Evolutionary conservation across 1,140 invertebrate species (phyloP).

Genomic region (Eciton burchellii): DNA sequence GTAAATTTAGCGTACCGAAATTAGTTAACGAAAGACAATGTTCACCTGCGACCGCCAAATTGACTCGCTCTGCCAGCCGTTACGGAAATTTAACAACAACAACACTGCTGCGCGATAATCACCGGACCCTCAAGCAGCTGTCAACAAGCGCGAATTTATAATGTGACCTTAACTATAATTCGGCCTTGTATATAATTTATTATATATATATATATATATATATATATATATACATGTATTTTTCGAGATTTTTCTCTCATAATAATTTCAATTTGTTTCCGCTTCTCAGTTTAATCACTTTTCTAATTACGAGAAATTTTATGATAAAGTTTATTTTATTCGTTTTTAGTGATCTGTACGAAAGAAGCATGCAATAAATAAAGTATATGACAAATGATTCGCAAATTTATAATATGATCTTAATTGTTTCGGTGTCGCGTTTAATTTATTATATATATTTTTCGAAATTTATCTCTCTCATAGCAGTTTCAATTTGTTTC

Average conservation of each 20-base stretch:
- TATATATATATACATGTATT: no score
- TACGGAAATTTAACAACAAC: conserved; percentile 38
- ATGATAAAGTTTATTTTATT: not conserved
- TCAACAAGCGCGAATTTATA: not conserved
- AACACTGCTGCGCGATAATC: conserved; percentile 17
- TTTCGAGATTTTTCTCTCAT: not conserved
- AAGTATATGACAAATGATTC: not conserved
- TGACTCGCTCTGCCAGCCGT: conserved; percentile 40
- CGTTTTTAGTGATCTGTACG: not conserved
- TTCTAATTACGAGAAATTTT: no score
- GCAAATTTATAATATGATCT: not conserved
- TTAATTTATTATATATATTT: conserved; percentile 1
- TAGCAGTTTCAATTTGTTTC: not conserved
- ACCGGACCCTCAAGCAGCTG: not conserved
- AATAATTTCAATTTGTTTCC: not conserved
- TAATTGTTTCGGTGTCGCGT: not conserved
- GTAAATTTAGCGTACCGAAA: conserved; percentile 59
- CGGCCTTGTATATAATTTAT: not conserved
- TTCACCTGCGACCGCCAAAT: conserved; percentile 27
- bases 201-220: no score
- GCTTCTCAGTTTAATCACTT: not conserved
- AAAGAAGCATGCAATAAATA: no score
- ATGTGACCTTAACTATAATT: not conserved
- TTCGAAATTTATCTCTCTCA: not conserved
- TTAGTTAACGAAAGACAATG: conserved; percentile 66